These are phyloP conservation scores for Atrichornis clamosus DNA, from an alignment of 2,113 vertebrate genomes.

Conservation along the genomic window DNA sequence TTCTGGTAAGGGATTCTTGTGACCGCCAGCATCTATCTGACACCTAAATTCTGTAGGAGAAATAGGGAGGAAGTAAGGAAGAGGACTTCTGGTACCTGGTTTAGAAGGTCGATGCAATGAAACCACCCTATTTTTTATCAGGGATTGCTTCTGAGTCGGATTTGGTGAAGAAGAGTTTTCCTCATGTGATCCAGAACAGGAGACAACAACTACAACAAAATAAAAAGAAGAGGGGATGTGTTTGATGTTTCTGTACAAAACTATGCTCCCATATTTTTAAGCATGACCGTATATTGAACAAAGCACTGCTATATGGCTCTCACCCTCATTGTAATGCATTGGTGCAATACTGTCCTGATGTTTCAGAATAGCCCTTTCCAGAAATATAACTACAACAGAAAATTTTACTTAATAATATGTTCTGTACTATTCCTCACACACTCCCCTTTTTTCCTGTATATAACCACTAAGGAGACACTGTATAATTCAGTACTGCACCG, in stretches of 20 bases:
- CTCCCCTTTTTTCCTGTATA: background rate
- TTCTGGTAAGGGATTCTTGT: background rate
- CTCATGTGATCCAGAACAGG: background rate
- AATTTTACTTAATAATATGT: background rate
- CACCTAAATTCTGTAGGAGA: background rate
- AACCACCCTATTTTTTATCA: background rate
- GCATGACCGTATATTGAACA: background rate
- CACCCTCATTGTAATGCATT: background rate
- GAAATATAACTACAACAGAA: background rate
- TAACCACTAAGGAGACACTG: background rate
- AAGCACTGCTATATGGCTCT: background rate
- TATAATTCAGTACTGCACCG: background rate
- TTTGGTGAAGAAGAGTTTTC: constrained; percentile 21
- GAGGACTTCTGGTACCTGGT: constrained; percentile 20
- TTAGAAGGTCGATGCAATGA: constrained; percentile 15
- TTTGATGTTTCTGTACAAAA: background rate
- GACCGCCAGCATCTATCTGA: background rate
- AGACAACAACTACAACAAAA: constrained; percentile 20
- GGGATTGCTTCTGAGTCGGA: background rate
- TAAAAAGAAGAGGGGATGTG: background rate
- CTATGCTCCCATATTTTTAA: background rate
- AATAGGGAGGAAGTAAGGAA: background rate
- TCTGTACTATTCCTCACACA: background rate
- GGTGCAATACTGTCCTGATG: background rate
- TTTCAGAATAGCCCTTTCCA: background rate